These are phyloP conservation scores for Macrophya alboannulata DNA, from an alignment of 2,888 invertebrate genomes.

Conservation along the genomic window DNA sequence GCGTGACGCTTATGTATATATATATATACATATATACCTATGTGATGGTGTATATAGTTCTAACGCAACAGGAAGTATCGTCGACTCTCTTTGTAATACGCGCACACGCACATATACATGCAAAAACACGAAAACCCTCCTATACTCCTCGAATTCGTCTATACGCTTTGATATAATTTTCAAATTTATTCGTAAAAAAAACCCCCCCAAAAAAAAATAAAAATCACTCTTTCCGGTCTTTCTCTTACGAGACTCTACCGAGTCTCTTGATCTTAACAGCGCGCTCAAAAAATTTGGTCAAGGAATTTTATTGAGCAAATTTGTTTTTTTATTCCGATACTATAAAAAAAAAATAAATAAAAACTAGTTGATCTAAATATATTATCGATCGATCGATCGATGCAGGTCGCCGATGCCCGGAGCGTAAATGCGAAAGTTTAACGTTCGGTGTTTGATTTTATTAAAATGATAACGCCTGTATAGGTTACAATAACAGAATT, in stretches of 20 bases:
- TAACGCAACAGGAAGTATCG: conserved; percentile 34
- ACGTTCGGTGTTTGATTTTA: conserved; percentile 31
- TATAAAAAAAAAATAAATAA: background rate
- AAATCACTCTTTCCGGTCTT: too few species aligned
- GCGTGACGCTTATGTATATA: conserved; percentile 24
- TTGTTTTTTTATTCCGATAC: too few species aligned
- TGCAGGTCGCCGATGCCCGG: conserved; percentile 17
- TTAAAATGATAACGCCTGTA: conserved; percentile 26
- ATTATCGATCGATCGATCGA: background rate
- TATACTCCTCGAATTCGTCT: too few species aligned
- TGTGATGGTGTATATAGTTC: background rate
- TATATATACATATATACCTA: too few species aligned
- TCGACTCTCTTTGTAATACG: background rate
- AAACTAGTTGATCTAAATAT: background rate
- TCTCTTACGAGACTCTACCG: too few species aligned
- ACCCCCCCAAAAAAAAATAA: background rate
- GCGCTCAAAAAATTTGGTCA: too few species aligned
- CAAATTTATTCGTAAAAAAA: background rate
- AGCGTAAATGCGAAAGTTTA: conserved; percentile 52
- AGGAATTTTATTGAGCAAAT: too few species aligned
- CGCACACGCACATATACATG: background rate
- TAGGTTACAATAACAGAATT: conserved; percentile 11
- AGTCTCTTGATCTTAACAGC: too few species aligned
- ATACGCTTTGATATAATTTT: too few species aligned
- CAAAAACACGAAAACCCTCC: too few species aligned